A percentile compares a stretch with the other conserved stretches of the same genome.
Conservation (phyloP, 2,797 vertebrate genomes). For the Hippopotamyrus pictus region DNA sequence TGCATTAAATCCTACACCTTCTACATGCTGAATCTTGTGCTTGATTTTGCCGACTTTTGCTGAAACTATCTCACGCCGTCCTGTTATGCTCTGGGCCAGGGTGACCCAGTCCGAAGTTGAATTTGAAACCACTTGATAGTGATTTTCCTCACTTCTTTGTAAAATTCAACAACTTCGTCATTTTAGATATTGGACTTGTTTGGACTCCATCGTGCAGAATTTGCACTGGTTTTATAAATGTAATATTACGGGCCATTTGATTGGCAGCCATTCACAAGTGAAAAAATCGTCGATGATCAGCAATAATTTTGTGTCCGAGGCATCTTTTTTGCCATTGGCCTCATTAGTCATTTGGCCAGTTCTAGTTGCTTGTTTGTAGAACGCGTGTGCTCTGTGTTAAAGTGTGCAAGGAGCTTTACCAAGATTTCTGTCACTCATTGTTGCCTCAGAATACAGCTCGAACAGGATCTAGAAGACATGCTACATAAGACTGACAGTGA, state of each 20-base stretch:
- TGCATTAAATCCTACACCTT: neutral
- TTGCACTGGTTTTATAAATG: neutral
- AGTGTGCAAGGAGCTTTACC: neutral
- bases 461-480: neutral
- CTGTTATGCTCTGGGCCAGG: neutral
- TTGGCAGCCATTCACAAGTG: neutral
- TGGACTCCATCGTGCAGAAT: neutral
- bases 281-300: neutral
- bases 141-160: neutral
- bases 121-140: neutral
- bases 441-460: neutral
- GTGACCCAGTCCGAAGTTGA: neutral
- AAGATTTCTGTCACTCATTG: neutral
- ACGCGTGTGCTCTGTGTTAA: neutral
- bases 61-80: neutral
- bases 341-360: neutral
- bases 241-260: neutral
- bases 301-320: neutral
- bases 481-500: neutral
- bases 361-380: neutral
- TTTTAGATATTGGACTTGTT: neutral
- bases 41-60: neutral
- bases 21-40: neutral
- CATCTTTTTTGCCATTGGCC: neutral
- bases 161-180: neutral